Percentiles rank a stretch among this genome's conserved stretches.
Evolutionary conservation across 1,140 invertebrate species (phyloP).

Genomic region (Drosophila suzukii): DNA sequence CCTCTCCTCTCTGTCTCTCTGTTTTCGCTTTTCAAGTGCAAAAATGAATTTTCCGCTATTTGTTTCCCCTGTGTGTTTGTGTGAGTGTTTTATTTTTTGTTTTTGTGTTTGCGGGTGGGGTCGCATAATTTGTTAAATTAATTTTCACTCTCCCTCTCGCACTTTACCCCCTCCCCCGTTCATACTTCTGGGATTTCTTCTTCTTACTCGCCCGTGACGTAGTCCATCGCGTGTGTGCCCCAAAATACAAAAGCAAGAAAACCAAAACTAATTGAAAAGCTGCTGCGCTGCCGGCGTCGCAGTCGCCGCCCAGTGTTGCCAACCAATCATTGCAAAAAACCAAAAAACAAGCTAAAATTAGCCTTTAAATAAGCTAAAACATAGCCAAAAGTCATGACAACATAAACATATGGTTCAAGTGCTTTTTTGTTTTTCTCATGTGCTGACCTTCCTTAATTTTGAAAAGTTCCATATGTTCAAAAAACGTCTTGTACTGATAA

Average conservation of each 20-base stretch:
- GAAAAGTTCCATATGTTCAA: not conserved
- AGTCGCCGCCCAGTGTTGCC: conserved; percentile 21
- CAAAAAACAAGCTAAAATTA: not conserved
- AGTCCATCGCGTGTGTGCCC: conserved; percentile 42
- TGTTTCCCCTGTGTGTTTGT: not conserved
- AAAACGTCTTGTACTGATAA: not conserved
- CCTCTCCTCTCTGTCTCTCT: not conserved
- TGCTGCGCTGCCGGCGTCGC: conserved; percentile 34
- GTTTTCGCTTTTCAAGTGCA: conserved; percentile 54
- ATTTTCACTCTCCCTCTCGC: conserved; percentile 60
- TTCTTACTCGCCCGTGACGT: conserved; percentile 34
- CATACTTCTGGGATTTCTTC: not conserved
- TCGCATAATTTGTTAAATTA: conserved; percentile 77
- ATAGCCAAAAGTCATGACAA: not conserved
- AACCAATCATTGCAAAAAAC: not conserved
- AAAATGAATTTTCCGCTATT: conserved; percentile 37
- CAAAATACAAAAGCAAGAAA: conserved; percentile 31
- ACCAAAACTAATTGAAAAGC: conserved; percentile 71
- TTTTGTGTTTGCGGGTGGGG: conserved; percentile 48
- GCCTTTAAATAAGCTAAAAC: not conserved
- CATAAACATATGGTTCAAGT: not conserved
- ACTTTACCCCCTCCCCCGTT: conserved; percentile 4
- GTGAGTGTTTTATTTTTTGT: conserved; percentile 12
- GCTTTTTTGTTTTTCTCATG: not conserved
- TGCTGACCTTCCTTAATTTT: not conserved